Evolutionary conservation across 2,797 vertebrate species (phyloP), one percentile per base, ranked within the genome.

Genomic region (Semaprochilodus insignis): DNA sequence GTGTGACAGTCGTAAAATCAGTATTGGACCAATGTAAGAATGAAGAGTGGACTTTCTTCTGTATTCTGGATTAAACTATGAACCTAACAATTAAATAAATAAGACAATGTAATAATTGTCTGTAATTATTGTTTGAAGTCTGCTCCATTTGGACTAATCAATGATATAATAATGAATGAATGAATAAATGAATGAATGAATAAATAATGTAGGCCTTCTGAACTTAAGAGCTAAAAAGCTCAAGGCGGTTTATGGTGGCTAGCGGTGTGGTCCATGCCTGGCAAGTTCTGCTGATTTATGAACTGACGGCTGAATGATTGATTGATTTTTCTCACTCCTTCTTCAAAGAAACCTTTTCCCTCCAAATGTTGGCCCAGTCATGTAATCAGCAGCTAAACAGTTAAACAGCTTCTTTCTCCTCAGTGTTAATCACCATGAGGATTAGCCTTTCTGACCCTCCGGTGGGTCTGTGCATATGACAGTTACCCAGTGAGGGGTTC

Each of bases 401-500:
- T 44, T 36, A 54, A 13, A 81, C 21, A 36, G 4, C 31, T 63
- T 27, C 60, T 62, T 48, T 36, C 5, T 62, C 10, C 54, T 25
- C 2, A 72, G 13, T 23, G 60, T 65, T 65, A 63, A 52, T 82
- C 72, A 54, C 36, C 72, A 69, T 36, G 67, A 62, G 16, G 74
- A 78, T 65, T 73, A 57, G 27, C 62, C 36, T 2, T 27, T 54
- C 23, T 72, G 23, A 77, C 44, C 36, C 57, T 62, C 25, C 66
- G 27, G 44, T 62, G 66, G 65, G 65, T 82, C 65, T 82, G 66
- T 66, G n/a, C 2, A 51, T 52, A 34, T 82, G 81, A 65, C 63
- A 77, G 17, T n/a, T 48, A 31, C 27, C 25, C 81, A 72, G 75
- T 77, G 19, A 51, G 75, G 21, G 75, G 21, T 48, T 72, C 59